Evolutionary conservation across 2,113 vertebrate species (phyloP).

Genomic region (Smithornis capensis): DNA sequence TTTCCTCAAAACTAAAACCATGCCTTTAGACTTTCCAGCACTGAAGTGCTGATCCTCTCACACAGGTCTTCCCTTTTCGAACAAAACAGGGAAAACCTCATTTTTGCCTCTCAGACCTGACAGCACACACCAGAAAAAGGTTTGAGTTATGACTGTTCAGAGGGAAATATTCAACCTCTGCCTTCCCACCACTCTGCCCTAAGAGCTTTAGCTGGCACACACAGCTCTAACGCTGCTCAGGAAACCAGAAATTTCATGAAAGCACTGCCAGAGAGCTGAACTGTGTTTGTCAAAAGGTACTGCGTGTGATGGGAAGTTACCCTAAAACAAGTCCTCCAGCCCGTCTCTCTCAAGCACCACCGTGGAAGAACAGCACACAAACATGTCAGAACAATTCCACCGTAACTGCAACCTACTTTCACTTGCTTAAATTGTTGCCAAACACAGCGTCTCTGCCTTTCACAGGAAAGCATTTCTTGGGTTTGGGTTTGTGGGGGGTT

Average conservation of each 20-base stretch:
- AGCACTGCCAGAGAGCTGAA: not conserved
- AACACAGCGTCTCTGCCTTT: not conserved
- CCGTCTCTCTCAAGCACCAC: not conserved
- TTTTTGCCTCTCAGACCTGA: not conserved
- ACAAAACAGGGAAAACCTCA: not conserved
- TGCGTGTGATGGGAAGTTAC: not conserved
- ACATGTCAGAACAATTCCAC: slow-evolving; percentile 33
- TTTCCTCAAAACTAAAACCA: not conserved
- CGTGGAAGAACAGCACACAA: not conserved
- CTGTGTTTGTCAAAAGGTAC: not conserved
- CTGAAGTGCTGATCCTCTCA: not conserved
- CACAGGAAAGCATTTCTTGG: not conserved
- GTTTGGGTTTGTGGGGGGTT: not conserved
- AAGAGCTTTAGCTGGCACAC: not conserved
- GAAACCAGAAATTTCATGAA: not conserved
- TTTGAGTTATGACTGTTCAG: rapidly evolving
- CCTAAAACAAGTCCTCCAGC: not conserved
- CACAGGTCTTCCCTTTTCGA: not conserved
- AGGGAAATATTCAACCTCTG: not conserved
- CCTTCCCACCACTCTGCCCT: not conserved
- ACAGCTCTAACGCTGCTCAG: not conserved
- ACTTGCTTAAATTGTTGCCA: not conserved
- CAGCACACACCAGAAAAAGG: not conserved
- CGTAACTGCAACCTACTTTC: not conserved
- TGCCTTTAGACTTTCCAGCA: not conserved